phyloP scores from a whole-genome alignment of 1,140 invertebrate genomes.

The Heterodera schachtii region DNA sequence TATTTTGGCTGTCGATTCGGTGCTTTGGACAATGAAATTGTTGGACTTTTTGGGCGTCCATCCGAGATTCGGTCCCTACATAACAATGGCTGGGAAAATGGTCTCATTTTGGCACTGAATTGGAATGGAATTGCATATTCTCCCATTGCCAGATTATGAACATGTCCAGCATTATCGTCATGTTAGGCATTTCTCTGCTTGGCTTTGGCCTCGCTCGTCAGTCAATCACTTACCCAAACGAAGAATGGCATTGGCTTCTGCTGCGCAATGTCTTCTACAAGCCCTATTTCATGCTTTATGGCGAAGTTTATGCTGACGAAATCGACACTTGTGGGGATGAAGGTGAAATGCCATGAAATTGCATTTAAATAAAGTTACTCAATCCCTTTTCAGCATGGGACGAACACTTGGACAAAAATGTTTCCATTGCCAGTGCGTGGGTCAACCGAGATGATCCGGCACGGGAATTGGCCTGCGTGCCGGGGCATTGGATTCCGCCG shows the following conservation, averaged over 20 bases:
- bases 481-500: constrained; percentile 88
- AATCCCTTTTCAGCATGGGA: constrained; percentile 38
- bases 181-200: constrained; percentile 90
- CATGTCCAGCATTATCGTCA: constrained; percentile 83
- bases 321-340: constrained; percentile 65
- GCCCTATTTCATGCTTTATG: constrained; percentile 97
- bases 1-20: constrained; percentile 78
- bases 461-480: constrained; percentile 72
- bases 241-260: constrained; percentile 77
- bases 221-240: constrained; percentile 85
- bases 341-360: constrained; percentile 32
- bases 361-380: neutral
- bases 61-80: constrained; percentile 74
- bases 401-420: constrained; percentile 39
- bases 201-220: constrained; percentile 92
- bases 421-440: constrained; percentile 25
- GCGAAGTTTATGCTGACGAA: constrained; percentile 86
- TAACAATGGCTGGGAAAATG: constrained; percentile 98
- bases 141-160: constrained; percentile 66
- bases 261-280: constrained; percentile 89
- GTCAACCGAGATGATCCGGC: constrained; percentile 23
- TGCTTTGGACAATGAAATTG: constrained; percentile 77
- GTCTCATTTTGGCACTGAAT: constrained; percentile 58
- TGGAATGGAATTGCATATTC: neutral
- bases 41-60: constrained; percentile 83